Evolutionary conservation across 2,797 vertebrate genomes (phyloP).

Genomic region (Syngnathus acus): DNA sequence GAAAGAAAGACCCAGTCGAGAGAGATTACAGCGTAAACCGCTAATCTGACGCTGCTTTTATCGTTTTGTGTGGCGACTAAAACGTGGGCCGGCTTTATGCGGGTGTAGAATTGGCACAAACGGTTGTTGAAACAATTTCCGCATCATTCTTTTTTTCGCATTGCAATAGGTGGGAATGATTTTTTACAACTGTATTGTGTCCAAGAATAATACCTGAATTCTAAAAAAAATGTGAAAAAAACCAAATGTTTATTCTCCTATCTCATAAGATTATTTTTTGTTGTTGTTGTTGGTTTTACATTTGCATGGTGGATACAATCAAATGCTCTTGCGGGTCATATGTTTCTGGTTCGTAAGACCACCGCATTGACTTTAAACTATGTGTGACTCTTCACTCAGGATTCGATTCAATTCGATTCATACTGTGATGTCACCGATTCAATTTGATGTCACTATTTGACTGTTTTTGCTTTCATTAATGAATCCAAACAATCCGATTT

Average conservation of each 20-base stretch:
- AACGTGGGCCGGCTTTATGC: conserved; percentile 40
- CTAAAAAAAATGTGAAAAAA: background rate
- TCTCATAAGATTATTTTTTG: background rate
- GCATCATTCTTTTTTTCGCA: conserved; percentile 27
- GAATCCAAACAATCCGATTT: too few relatives aligned
- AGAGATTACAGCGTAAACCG: conserved; percentile 64
- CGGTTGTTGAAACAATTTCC: background rate
- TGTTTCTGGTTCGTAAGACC: too few relatives aligned
- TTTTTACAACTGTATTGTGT: conserved; percentile 1
- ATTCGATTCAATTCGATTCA: too few relatives aligned
- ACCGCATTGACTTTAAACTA: too few relatives aligned
- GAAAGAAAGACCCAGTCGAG: conserved; percentile 51
- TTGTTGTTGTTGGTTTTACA: background rate
- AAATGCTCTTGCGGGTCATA: too few relatives aligned
- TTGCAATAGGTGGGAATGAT: conserved; percentile 1
- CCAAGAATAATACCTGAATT: conserved; percentile 27
- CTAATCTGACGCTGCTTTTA: conserved; percentile 56
- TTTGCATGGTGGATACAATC: too few relatives aligned
- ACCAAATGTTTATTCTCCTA: conserved; percentile 1
- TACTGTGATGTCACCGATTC: too few relatives aligned
- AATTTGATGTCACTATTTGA: background rate
- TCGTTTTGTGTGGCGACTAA: conserved; percentile 43
- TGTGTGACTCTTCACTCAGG: too few relatives aligned
- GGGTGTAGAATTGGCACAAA: background rate
- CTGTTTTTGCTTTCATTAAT: too few relatives aligned